Evolutionary conservation across 2,797 vertebrate genomes (phyloP).

Genomic region (Aphelocoma californica): DNA sequence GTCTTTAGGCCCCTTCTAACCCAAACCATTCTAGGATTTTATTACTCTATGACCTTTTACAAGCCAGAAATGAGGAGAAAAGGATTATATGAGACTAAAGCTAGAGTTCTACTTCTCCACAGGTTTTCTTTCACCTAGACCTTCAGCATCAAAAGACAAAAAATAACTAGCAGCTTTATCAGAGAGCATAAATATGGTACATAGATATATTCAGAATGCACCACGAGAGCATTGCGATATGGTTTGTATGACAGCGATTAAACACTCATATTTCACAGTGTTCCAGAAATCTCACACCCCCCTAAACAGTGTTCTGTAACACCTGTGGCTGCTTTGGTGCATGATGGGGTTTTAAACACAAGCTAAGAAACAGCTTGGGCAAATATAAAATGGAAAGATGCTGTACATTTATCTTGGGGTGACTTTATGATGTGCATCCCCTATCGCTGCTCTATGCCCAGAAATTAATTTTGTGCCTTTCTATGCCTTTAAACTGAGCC

Average conservation of each 20-base stretch:
- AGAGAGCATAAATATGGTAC: not conserved
- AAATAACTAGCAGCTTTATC: not conserved
- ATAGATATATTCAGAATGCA: not conserved
- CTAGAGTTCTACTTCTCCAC: not conserved
- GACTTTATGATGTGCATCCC: no score
- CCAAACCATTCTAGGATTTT: not conserved
- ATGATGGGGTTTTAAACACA: not conserved
- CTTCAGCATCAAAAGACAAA: not conserved
- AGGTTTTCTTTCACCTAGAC: not conserved
- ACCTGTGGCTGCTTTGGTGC: not conserved
- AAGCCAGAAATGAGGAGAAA: not conserved
- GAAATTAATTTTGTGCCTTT: no score
- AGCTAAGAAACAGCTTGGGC: not conserved
- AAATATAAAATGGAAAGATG: not conserved
- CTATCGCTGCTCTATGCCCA: no score
- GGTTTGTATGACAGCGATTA: not conserved
- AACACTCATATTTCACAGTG: not conserved
- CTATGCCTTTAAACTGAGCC: no score
- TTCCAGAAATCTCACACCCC: not conserved
- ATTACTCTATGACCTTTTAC: not conserved
- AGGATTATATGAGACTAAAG: not conserved
- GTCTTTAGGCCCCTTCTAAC: not conserved
- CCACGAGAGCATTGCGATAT: not conserved
- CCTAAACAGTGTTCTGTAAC: not conserved
- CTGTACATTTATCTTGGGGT: not conserved